Evolutionary conservation across 2,888 invertebrate genomes (phyloP), one percentile per base, ranked within the genome.

Genomic region (Criorhina ranunculi): DNA sequence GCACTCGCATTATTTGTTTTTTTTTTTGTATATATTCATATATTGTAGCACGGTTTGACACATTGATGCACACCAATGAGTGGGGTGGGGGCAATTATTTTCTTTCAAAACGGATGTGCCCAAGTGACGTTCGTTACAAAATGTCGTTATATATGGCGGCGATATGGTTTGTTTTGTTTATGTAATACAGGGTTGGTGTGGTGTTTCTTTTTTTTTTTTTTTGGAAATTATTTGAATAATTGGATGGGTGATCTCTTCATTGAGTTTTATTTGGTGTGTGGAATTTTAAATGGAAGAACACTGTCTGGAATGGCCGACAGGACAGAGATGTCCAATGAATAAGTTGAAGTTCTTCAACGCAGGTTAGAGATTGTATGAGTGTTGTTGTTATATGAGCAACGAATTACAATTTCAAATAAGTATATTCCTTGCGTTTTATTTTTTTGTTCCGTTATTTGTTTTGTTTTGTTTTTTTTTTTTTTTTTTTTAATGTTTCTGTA

Each of bases 281-380:
- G 82, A 78, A 78, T 82, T 53, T 55, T 17, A 78, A 75, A 60
- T 66, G 44, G 64, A 24, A n/a, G 24, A 44, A 44, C 37, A 60
- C 66, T 77, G 77, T 82, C 82, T 82, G 82, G 82, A 57, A 42
- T 11, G n/a, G 1, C 37, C 29, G 31, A 35, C 17, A 57, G 0
- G 19, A 31, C 12, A 51, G 8, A 9, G 9, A 44, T 37, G 35
- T 53, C 8, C 51, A 46, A 60, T 82, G 53, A 46, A 66, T 82
- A 35, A 66, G 66, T 78, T 33, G 5, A 51, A 46, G 33, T 53
- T 49, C 19, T 60, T 33, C 24, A 12, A 35, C 29, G 49, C 64
- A 73, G 42, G 62, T 64, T 55, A 62, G 55, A 62, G 55, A 62
- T 51, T 29, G 51, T 70, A 46, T 3, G 4, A 24, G 24, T 70